These are phyloP conservation scores for Diaperis boleti DNA, from an alignment of 2,888 invertebrate species.

Conservation along the genomic window DNA sequence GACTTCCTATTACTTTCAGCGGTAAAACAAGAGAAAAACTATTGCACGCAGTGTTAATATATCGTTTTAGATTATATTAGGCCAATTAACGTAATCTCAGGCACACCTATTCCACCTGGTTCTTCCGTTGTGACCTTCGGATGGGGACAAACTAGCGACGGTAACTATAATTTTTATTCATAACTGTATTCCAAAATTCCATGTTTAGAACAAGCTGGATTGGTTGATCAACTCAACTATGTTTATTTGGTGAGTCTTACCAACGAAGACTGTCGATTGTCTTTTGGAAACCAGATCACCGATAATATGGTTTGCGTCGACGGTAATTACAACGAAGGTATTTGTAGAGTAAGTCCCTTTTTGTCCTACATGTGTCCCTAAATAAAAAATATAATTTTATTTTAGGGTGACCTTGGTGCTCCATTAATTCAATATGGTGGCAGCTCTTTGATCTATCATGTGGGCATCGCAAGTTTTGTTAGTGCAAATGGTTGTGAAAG, in stretches of 20 bases:
- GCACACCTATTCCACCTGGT: not conserved
- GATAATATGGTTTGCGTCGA: constrained; percentile 20
- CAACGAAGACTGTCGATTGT: constrained; percentile 21
- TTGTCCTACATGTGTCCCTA: too few relatives aligned
- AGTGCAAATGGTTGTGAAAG: constrained; percentile 24
- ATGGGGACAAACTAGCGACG: constrained; percentile 20
- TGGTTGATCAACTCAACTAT: constrained; percentile 11
- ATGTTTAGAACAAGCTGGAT: constrained; percentile 8
- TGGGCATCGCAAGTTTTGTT: constrained; percentile 14
- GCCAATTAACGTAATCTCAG: constrained; percentile 5
- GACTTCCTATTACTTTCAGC: not conserved
- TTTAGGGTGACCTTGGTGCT: constrained; percentile 28
- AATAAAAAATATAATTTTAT: not conserved
- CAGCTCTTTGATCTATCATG: constrained; percentile 9
- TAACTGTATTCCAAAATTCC: too few relatives aligned
- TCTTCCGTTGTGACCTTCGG: constrained; percentile 4
- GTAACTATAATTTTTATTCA: too few relatives aligned
- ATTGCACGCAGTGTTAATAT: too few relatives aligned
- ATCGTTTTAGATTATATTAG: constrained; percentile 26
- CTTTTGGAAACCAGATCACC: constrained; percentile 18
- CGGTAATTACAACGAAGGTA: constrained; percentile 33
- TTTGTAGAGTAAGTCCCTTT: constrained; percentile 26
- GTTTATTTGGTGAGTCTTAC: constrained; percentile 17
- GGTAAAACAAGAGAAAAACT: too few relatives aligned
- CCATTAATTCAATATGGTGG: constrained; percentile 11